Base-by-base conservation (phyloP, 2,113 vertebrate species). In the Oostethus manadensis region DNA sequence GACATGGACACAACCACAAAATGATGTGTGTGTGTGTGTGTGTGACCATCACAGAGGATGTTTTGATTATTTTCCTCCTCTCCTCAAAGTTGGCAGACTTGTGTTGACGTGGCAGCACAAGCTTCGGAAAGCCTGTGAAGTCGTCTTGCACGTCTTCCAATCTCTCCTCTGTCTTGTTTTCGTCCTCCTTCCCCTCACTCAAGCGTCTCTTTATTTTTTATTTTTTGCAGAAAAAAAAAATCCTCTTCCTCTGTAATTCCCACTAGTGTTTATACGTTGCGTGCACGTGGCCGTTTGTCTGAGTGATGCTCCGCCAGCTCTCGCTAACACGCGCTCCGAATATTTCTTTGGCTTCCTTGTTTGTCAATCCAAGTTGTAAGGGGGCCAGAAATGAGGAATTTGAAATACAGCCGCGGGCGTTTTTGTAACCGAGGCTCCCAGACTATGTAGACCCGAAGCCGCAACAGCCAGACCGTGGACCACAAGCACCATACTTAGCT, bases 41-140 rank as follows among this genome's bases (percentile, higher is more conserved):
- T 53, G 29, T 10, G 51, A 18, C 17, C 51, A 4, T 53, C 35
- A 17, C 51, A 53, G 26, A 53, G 26, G n/a, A 54, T 38, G 21
- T 54, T 21, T 33, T 55, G n/a, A n/a, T 38, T 4, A 55, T 54
- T 54, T 35, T 63, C 46, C 1, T 7, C 65, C 56, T 69, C 71
- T 63, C 51, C 51, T 56, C 18, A 29, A 10, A 60, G 70, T 64
- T 77, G 57, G 56, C 18, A 4, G 47, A 45, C 68, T 71, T 42
- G 56, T 79, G 86, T 82, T 84, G 83, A 88, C 84, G 88, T 89
- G 88, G 88, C 88, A 85, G 76, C 53, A 14, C 51, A 1, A 42
- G 38, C 66, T 68, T 65, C 56, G 66, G 70, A 64, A 60, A 70
- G 58, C 62, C 78, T 64, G 26, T 83, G 68, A 80, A 83, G 66